A percentile compares a stretch with the other conserved stretches of the same genome.
These are phyloP conservation scores for Amphimedon queenslandica DNA, from an alignment of 37 sponge, comb jelly and placozoan species.

Conservation along the genomic window DNA sequence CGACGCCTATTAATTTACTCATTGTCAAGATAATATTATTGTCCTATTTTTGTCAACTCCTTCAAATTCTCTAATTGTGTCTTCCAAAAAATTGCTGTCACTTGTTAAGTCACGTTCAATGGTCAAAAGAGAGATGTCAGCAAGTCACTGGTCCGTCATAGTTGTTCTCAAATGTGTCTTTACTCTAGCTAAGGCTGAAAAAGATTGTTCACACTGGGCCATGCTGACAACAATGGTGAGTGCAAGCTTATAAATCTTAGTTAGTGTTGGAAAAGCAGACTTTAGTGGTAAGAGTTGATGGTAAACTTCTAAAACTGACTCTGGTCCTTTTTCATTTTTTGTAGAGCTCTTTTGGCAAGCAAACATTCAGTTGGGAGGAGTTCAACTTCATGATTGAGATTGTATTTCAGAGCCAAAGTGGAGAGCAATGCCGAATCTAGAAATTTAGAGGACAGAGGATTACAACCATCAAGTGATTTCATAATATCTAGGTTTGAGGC, in stretches of 20 bases:
- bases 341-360: background rate
- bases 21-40: background rate
- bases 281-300: background rate
- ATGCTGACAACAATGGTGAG: constrained; percentile 19
- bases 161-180: too few relatives aligned
- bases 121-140: background rate
- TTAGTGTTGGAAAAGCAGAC: constrained; percentile 7
- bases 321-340: background rate
- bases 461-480: constrained; percentile 3
- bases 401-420: background rate
- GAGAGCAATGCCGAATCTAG: background rate
- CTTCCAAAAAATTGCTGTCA: background rate
- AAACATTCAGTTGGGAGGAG: background rate
- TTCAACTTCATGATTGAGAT: background rate
- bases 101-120: background rate
- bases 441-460: background rate
- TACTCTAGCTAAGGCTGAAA: constrained; percentile 22
- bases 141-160: constrained; percentile 34
- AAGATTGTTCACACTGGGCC: too few relatives aligned
- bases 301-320: background rate
- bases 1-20: too few relatives aligned
- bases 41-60: background rate
- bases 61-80: background rate
- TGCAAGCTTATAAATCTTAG: background rate
- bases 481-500: background rate